Base-by-base conservation (phyloP, 2,888 invertebrate genomes). In the Nomada hirtipes region DNA sequence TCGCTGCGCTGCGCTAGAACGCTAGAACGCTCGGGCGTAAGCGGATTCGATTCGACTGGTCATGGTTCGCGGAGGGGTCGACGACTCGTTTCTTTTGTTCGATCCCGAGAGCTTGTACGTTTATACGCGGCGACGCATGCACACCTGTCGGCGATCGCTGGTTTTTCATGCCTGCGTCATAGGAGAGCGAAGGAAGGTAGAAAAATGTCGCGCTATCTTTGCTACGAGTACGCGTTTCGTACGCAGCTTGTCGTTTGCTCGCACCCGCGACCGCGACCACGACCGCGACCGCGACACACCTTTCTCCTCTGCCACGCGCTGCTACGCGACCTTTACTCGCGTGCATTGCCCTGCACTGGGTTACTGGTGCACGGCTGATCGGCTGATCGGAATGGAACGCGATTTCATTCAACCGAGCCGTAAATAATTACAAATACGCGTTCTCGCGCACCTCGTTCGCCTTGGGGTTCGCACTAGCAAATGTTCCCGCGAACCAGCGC, bases 241-340 rank as follows among this genome's bases (percentile, higher is more conserved):
- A 67, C 53, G 69, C 29, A 53, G 69, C 47, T 76, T 61, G 71
- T 79, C 79, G 67, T 79, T 53, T 29, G 47, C 57, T 44, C n/a
- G 71, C 55, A 36, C 57, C 63, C 67, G 53, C 68, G 47, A 61
- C 44, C 82, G 26, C 47, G 47, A 47, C 47, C n/a, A 67, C 60
- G 29, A 50, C 63, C 67, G 53, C 68, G 47, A 61, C 44, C 82
- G 26, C 47, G 47, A 60, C 70, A 29, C 71, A 73, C 72, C 79
- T 72, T 76, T 60, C 82, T 77, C 65, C 80, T 59, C 53, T 10
- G 61, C 57, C n/a, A 52, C 69, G 65, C 73, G 76, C 79, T 76
- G 59, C 70, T 76, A 53, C 77, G 82, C 76, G 81, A 82, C 83
- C 74, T 83, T 83, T 81, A 61, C 69, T 77, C 77, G 81, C 76